Conservation (phyloP, 1,140 invertebrate species). For the Oedothorax gibbosus region DNA sequence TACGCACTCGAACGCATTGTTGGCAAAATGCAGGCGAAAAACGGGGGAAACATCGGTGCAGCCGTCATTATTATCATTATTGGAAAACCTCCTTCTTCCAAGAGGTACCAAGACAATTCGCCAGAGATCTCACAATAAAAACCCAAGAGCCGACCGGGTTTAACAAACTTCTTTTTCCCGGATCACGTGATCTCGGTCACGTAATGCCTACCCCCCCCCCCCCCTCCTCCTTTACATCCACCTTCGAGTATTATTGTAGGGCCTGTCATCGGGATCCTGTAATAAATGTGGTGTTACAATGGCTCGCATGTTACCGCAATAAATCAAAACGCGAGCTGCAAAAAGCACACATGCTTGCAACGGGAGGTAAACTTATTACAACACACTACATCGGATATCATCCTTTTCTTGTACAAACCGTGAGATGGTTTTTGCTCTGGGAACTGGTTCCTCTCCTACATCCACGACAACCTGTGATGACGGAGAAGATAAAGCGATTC, state of each 20-base stretch:
- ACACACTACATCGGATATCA: conserved; percentile 20
- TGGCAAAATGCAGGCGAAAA: not conserved
- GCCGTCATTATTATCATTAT: conserved; percentile 37
- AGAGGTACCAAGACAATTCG: conserved; percentile 9
- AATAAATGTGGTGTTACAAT: conserved; percentile 57
- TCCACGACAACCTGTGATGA: too few species aligned
- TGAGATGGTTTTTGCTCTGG: not conserved
- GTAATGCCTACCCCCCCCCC: conserved; percentile 14
- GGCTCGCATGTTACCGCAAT: conserved; percentile 51
- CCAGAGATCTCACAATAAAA: conserved; percentile 24
- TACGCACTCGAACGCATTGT: conserved; percentile 20
- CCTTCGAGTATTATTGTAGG: conserved; percentile 41
- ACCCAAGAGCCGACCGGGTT: conserved; percentile 14
- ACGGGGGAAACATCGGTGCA: too few species aligned
- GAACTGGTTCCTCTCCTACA: too few species aligned
- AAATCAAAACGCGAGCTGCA: conserved; percentile 41
- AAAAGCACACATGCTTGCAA: not conserved
- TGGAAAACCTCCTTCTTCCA: conserved; percentile 39
- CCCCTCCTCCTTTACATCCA: not conserved
- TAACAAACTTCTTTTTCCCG: conserved; percentile 40
- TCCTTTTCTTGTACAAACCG: not conserved
- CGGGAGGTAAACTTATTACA: conserved; percentile 49
- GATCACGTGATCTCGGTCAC: conserved; percentile 48
- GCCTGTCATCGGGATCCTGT: conserved; percentile 50
- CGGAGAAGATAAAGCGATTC: conserved; percentile 5